Evolutionary conservation across 2,888 invertebrate genomes (phyloP).

Genomic region (Zonitis immaculata): DNA sequence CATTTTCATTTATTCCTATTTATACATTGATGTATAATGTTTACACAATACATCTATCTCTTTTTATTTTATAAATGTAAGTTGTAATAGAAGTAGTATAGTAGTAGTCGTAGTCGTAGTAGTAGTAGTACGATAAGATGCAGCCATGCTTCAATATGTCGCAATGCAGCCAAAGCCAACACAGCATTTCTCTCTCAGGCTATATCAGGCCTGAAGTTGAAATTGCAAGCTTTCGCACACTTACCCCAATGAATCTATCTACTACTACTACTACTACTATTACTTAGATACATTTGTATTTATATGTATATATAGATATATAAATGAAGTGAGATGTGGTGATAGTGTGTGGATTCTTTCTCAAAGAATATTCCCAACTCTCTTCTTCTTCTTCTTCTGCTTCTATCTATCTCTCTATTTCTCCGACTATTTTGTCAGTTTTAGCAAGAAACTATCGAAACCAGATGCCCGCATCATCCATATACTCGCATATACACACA

Average conservation of each 20-base stretch:
- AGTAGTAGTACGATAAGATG: constrained; percentile 38
- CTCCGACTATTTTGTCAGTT: too few species aligned
- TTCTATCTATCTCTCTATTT: not conserved
- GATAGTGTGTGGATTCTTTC: not conserved
- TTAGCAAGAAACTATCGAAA: constrained; percentile 1
- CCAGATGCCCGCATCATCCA: not conserved
- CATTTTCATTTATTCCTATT: constrained; percentile 3
- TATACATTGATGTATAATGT: too few species aligned
- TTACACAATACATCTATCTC: too few species aligned
- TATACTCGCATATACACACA: too few species aligned
- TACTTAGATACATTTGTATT: not conserved
- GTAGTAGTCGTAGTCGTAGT: too few species aligned
- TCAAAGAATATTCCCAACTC: not conserved
- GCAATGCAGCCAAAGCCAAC: constrained; percentile 40
- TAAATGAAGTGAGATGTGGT: not conserved
- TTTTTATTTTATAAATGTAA: too few species aligned
- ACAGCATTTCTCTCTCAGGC: constrained; percentile 20
- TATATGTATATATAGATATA: not conserved
- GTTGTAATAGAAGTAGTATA: too few species aligned
- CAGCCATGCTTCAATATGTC: constrained; percentile 43
- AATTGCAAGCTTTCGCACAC: not conserved
- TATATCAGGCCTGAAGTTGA: not conserved
- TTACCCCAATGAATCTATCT: not conserved
- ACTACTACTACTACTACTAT: too few species aligned
- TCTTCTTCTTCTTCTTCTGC: not conserved